Percentiles rank a stretch among this genome's conserved stretches.
phyloP scores from a whole-genome alignment of 2,888 invertebrate genomes.

The Pammene fasciana region DNA sequence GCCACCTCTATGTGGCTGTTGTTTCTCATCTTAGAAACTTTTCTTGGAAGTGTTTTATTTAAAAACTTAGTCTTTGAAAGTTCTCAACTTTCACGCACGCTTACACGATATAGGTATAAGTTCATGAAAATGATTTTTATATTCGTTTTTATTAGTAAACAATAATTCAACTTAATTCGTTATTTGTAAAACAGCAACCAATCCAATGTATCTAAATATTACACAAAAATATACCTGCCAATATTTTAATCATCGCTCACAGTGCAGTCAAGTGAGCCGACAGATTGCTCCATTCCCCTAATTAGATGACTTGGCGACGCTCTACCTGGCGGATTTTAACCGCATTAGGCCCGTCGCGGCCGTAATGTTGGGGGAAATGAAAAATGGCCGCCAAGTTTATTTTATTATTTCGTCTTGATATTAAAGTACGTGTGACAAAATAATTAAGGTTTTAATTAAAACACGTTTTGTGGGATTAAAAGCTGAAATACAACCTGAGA shows the following conservation, averaged over 20 bases:
- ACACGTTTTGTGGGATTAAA: too few relatives aligned
- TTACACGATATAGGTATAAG: too few relatives aligned
- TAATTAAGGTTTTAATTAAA: background rate
- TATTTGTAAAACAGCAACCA: background rate
- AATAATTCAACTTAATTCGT: too few relatives aligned
- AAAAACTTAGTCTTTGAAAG: too few relatives aligned
- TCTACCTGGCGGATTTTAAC: slow-evolving; percentile 35
- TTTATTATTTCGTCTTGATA: background rate
- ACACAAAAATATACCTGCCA: slow-evolving; percentile 2
- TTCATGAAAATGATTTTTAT: too few relatives aligned
- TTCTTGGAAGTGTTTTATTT: too few relatives aligned
- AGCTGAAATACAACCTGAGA: too few relatives aligned
- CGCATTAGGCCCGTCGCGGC: slow-evolving; percentile 17
- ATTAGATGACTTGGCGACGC: slow-evolving; percentile 34
- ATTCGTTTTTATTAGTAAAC: too few relatives aligned
- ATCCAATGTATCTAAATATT: background rate
- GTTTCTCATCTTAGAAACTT: too few relatives aligned
- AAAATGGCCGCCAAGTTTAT: slow-evolving; percentile 29
- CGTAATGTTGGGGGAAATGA: slow-evolving; percentile 23
- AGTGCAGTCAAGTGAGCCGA: slow-evolving; percentile 26
- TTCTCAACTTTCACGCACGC: too few relatives aligned
- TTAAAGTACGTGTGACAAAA: background rate
- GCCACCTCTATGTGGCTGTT: too few relatives aligned
- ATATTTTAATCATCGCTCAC: slow-evolving; percentile 34
- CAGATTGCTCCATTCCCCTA: slow-evolving; percentile 40